Conservation (phyloP, 2,888 invertebrate species). For the Balanococcus diminutus region DNA sequence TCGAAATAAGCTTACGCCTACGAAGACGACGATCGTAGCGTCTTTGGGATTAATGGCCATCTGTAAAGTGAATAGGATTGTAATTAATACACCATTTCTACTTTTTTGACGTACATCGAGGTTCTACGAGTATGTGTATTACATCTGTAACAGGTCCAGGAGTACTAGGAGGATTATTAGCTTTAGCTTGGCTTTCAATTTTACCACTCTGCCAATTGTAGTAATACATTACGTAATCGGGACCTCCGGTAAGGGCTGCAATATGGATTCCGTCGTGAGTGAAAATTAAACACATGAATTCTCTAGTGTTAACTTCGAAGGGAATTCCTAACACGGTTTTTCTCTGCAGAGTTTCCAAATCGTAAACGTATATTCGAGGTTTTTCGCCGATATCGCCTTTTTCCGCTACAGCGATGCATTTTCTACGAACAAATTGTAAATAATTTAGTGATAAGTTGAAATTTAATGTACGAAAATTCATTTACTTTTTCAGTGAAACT, state of each 20-base stretch:
- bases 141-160: constrained; percentile 71
- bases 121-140: too few relatives aligned
- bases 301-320: constrained; percentile 66
- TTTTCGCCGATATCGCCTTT: constrained; percentile 64
- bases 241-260: constrained; percentile 79
- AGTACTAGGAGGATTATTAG: constrained; percentile 71
- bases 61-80: constrained; percentile 62
- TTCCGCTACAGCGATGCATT: constrained; percentile 66
- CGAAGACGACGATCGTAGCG: constrained; percentile 73
- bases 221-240: constrained; percentile 81
- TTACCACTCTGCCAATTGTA: constrained; percentile 84
- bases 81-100: background rate
- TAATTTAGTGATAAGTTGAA: background rate
- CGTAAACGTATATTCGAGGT: constrained; percentile 74
- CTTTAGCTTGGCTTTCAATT: constrained; percentile 75
- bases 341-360: constrained; percentile 72
- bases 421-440: constrained; percentile 62
- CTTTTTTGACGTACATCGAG: background rate
- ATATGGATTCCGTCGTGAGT: constrained; percentile 82
- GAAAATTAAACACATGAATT: constrained; percentile 77
- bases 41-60: constrained; percentile 80
- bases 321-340: constrained; percentile 72
- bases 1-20: constrained; percentile 71
- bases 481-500: constrained; percentile 73
- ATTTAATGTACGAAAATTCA: background rate